Conservation (phyloP, 2,888 invertebrate genomes). For the Xiphydria camelus region DNA sequence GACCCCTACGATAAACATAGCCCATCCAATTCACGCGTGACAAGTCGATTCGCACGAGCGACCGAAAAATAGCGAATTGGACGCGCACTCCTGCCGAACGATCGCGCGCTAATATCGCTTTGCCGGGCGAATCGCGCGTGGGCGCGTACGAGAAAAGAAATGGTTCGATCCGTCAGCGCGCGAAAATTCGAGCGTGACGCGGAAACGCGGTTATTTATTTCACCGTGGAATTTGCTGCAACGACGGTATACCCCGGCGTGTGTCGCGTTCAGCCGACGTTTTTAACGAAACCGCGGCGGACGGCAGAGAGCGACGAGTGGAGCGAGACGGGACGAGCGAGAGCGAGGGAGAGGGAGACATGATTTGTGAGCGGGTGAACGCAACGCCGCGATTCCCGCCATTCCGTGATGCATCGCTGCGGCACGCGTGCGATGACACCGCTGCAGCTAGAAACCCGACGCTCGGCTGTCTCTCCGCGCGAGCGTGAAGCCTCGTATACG, state of each 20-base stretch:
- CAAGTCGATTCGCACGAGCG: too few species aligned
- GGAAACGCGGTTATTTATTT: neutral
- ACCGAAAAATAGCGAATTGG: too few species aligned
- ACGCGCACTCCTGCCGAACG: too few species aligned
- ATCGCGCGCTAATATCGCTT: too few species aligned
- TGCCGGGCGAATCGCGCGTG: too few species aligned
- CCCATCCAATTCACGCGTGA: too few species aligned
- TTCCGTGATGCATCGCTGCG: constrained; percentile 53
- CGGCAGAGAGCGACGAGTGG: neutral
- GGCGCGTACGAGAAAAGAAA: too few species aligned
- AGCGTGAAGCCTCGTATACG: too few species aligned
- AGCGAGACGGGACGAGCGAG: constrained; percentile 8
- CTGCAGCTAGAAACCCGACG: constrained; percentile 22
- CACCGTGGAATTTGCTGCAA: neutral
- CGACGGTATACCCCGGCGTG: neutral
- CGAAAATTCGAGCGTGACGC: too few species aligned
- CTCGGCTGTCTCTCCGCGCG: too few species aligned
- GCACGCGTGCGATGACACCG: constrained; percentile 48
- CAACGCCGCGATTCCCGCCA: constrained; percentile 45
- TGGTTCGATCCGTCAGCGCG: too few species aligned
- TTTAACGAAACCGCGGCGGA: neutral
- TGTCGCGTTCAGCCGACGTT: neutral
- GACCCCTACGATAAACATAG: too few species aligned
- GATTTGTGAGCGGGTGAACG: constrained; percentile 46
- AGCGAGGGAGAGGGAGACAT: constrained; percentile 22